Base-by-base conservation (phyloP, 1,140 invertebrate species). In the Magallana angulata region DNA sequence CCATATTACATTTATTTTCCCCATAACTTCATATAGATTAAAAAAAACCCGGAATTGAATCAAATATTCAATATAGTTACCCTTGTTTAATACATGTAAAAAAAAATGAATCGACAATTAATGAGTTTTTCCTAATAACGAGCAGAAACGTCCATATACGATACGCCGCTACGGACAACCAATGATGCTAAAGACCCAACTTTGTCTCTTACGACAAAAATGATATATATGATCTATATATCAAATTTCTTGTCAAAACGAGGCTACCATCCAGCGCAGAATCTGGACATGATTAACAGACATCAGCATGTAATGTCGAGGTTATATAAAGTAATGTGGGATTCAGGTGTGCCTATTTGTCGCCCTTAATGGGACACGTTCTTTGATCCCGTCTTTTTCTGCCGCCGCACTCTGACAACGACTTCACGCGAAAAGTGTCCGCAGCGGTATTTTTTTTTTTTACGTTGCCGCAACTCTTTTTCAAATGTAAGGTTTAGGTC, bases 281-380 rank as follows among this genome's bases (percentile, higher is more conserved):
- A 30, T 76, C 24, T 30, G 68, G 68, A 14, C 24, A 36, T 76
- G 68, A 76, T 76, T 11, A 76, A 76, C 68, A 76, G 68, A 30
- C 68, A 76, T 76, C 68, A 76, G 68, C 68, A 76, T 30, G 68
- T 76, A 76, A 76, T 76, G 68, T 76, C 68, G 68, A 5, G 8
- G 68, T 76, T 76, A 76, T 76, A 76, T 76, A 76, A 76, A 76
- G 7, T 76, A 76, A 36, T 30, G 68, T 8, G 18, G 68, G 68
- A 36, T 30, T 76, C 68, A 76, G 68, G 68, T 76, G 68, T 76
- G 68, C 68, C 14, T 76, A 76, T 76, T 76, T 76, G 68, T 76
- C 24, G 24, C 3, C 68, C 18, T 18, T 76, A 76, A 76, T 76
- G 68, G 68, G 24, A 12, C 60, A 30, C 14, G 18, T 76, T 30